These are phyloP conservation scores for Spicauda simplicius DNA, from an alignment of 2,888 invertebrate species.

Conservation along the genomic window DNA sequence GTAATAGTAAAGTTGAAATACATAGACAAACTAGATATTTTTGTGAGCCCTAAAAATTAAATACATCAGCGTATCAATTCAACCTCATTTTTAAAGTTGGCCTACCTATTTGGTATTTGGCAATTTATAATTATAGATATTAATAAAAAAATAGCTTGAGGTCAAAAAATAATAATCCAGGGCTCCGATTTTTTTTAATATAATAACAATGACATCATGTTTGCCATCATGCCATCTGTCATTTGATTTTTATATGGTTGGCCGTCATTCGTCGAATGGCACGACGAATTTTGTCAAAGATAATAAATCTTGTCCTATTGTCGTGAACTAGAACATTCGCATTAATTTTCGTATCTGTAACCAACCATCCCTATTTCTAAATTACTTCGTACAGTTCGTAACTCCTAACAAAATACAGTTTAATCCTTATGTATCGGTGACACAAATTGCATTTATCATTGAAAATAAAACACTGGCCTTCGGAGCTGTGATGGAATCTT, in stretches of 20 bases:
- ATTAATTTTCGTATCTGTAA: slow-evolving; percentile 34
- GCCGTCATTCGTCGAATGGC: slow-evolving; percentile 52
- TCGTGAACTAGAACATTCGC: slow-evolving; percentile 63
- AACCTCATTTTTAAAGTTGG: too few relatives aligned
- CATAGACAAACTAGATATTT: too few relatives aligned
- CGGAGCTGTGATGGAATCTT: slow-evolving; percentile 77
- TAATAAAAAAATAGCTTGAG: too few relatives aligned
- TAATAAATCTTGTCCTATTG: slow-evolving; percentile 47
- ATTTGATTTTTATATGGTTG: slow-evolving; percentile 34
- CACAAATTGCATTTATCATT: slow-evolving; percentile 40
- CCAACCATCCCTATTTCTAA: slow-evolving; percentile 17
- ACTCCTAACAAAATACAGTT: slow-evolving; percentile 45
- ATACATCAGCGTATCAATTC: too few relatives aligned
- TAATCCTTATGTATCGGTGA: slow-evolving; percentile 31
- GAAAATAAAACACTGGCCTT: slow-evolving; percentile 61
- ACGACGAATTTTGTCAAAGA: slow-evolving; percentile 55
- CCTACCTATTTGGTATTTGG: too few relatives aligned
- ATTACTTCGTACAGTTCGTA: slow-evolving; percentile 39
- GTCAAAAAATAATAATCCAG: not conserved
- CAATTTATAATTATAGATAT: too few relatives aligned
- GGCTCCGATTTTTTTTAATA: not conserved
- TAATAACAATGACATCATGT: slow-evolving; percentile 8
- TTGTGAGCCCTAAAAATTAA: too few relatives aligned
- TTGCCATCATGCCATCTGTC: slow-evolving; percentile 42
- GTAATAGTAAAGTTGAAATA: too few relatives aligned